These are phyloP conservation scores for Chironomus tepperi DNA, from an alignment of 1,140 invertebrate species.

Conservation along the genomic window DNA sequence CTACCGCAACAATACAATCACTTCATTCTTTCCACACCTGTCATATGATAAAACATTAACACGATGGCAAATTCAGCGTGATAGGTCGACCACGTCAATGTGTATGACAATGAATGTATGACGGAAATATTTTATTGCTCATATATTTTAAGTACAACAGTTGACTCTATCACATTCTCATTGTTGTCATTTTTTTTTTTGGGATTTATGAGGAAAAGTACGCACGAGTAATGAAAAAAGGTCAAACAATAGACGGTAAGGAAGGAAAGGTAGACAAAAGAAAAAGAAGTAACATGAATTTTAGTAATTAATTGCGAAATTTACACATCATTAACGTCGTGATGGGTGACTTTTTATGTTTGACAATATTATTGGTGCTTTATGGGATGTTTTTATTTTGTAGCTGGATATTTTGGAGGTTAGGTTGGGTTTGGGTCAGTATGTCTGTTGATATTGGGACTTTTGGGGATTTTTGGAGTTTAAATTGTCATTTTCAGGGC, in stretches of 20 bases:
- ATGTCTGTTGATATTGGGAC: too few species aligned
- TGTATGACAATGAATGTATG: neutral
- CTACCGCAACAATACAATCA: slow-evolving; percentile 2
- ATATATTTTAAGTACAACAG: neutral
- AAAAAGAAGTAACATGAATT: neutral
- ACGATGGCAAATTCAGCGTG: neutral
- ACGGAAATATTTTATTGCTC: slow-evolving; percentile 8
- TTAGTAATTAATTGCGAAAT: slow-evolving; percentile 17
- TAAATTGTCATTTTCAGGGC: neutral
- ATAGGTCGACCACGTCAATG: neutral
- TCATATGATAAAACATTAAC: slow-evolving; percentile 14
- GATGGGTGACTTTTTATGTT: neutral
- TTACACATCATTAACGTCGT: slow-evolving; percentile 18
- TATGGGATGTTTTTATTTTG: too few species aligned
- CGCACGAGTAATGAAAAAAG: neutral
- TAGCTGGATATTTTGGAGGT: too few species aligned
- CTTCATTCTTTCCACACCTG: neutral
- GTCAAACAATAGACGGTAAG: neutral
- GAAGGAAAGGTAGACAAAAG: too few species aligned
- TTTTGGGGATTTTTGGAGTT: too few species aligned
- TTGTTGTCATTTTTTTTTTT: neutral
- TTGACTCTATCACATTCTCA: neutral
- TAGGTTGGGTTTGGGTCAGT: too few species aligned
- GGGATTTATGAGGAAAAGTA: neutral
- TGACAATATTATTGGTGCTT: neutral